Evolutionary conservation across 2,888 invertebrate species (phyloP), one percentile per base, ranked within the genome.

Genomic region (Dugesia japonica): DNA sequence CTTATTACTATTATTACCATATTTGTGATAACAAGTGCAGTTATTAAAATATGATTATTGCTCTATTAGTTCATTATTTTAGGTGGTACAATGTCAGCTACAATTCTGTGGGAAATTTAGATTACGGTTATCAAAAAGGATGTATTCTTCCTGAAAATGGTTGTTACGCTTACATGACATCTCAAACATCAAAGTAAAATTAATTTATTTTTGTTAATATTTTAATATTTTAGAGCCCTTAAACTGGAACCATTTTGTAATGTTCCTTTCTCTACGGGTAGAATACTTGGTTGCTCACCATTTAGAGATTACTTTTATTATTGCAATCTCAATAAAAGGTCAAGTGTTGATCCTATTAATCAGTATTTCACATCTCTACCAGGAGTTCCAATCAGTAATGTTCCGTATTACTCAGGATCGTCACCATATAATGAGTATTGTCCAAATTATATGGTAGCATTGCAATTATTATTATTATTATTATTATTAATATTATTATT

Each of bases 331-430:
- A 13, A 9, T 20, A 56, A 56, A 56, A 20, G 17, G 7, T 56
- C 23, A 4, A 4, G 4, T 1, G n/a, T 23, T 56, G 20, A 56
- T 23, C 23, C 56, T 4, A n/a, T n/a, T n/a, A 9, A 56, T 56
- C 56, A 56, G 17, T 56, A 56, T 23, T 56, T 56, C 56, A 56
- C 56, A 56, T 56, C 56, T 56, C 56, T 56, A 9, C 56, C 56
- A 13, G 56, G 56, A n/a, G n/a, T 56, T 20, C 23, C n/a, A 9
- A 4, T 7, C 7, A 56, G 7, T 20, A n/a, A 56, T 56, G 56
- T 56, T 56, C n/a, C 4, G 17, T 23, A 13, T 56, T 56, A 56
- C n/a, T 13, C n/a, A 9, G 56, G 56, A 56, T 7, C 17, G 56
- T 56, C 23, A 56, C 23, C 56, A 9, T 23, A 56, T n/a, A 56